Conservation (phyloP, 2,797 vertebrate genomes). For the Myotis myotis region DNA sequence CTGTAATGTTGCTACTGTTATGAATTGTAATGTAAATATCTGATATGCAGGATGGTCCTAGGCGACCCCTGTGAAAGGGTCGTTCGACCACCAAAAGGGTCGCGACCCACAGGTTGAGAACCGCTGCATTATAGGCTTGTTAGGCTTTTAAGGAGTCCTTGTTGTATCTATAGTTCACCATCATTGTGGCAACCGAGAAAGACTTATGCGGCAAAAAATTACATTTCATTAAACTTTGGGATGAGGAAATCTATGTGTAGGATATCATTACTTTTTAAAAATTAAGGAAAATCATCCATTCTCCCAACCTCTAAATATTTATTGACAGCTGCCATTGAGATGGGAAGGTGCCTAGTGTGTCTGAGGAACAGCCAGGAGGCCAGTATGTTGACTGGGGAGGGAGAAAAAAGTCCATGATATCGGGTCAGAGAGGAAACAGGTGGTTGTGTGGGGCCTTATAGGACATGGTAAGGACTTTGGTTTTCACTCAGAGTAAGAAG, state of each 20-base stretch:
- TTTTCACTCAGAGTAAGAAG: not conserved
- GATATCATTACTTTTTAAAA: not conserved
- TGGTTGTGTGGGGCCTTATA: not conserved
- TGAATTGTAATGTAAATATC: too few relatives aligned
- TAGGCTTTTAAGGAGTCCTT: not conserved
- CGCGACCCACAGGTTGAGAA: too few relatives aligned
- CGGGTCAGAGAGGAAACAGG: not conserved
- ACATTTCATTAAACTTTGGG: constrained; percentile 10
- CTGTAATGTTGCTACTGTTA: too few relatives aligned
- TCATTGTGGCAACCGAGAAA: not conserved
- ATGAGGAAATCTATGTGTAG: not conserved
- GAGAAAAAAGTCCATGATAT: not conserved
- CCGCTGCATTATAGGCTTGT: not conserved
- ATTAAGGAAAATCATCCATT: not conserved
- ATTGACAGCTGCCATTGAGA: not conserved
- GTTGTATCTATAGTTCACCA: not conserved
- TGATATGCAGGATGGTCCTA: too few relatives aligned
- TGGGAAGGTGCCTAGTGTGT: not conserved
- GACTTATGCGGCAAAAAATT: not conserved
- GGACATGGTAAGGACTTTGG: not conserved
- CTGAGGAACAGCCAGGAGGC: not conserved
- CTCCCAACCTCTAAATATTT: not conserved
- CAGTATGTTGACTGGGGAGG: not conserved
- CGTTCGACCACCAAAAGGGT: too few relatives aligned
- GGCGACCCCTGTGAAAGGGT: too few relatives aligned